These are phyloP conservation scores for Plutomurus gul DNA, from an alignment of 1,140 invertebrate species.

Conservation along the genomic window DNA sequence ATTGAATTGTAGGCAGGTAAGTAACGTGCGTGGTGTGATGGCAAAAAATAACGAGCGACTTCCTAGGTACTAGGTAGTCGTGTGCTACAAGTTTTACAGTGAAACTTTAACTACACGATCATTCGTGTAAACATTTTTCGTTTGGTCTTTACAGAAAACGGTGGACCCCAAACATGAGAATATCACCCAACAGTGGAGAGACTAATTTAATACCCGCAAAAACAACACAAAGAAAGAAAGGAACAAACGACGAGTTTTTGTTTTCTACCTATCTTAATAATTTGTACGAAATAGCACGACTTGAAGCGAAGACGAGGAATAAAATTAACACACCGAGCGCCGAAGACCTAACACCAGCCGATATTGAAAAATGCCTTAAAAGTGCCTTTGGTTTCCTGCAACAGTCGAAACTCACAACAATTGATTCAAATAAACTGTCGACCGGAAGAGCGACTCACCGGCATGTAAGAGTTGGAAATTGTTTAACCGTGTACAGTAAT, in stretches of 20 bases:
- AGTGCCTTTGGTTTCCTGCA: neutral
- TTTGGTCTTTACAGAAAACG: no score
- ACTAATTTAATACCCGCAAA: neutral
- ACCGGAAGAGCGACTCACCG: no score
- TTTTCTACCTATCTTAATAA: neutral
- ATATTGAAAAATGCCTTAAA: neutral
- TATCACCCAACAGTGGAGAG: neutral
- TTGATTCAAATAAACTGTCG: neutral
- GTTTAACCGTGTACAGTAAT: constrained; percentile 35
- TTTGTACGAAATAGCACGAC: neutral
- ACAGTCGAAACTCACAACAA: neutral
- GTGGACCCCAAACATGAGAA: no score
- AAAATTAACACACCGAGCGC: neutral
- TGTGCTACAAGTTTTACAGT: no score
- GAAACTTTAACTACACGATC: no score
- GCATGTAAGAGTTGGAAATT: neutral
- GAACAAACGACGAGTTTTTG: neutral
- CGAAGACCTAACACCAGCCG: neutral
- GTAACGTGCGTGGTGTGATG: no score
- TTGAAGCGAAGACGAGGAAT: neutral
- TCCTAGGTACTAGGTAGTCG: no score
- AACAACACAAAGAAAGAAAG: neutral
- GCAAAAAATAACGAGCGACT: no score
- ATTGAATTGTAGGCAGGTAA: no score
- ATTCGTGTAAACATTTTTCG: no score